These are phyloP conservation scores for Caenorhabditis inopinata DNA, from an alignment of 1,140 invertebrate species.

Conservation along the genomic window DNA sequence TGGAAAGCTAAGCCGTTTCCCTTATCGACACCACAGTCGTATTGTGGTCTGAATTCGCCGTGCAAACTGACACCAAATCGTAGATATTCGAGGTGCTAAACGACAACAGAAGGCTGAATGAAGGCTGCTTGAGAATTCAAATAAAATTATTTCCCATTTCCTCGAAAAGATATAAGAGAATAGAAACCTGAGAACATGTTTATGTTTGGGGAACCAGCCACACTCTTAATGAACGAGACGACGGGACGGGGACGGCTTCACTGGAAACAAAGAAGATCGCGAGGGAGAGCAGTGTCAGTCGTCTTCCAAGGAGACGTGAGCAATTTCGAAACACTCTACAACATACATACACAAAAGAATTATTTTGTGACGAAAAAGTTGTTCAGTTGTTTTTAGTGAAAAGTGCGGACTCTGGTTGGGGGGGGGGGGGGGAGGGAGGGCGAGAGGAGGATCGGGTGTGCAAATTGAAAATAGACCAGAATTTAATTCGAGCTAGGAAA, in stretches of 20 bases:
- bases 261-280: too few relatives aligned
- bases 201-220: background rate
- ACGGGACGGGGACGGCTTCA: too few relatives aligned
- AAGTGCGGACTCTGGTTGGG: too few relatives aligned
- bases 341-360: too few relatives aligned
- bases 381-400: conserved; percentile 4
- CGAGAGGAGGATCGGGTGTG: background rate
- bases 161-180: background rate
- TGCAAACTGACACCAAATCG: background rate
- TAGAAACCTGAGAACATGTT: conserved; percentile 29
- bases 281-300: too few relatives aligned
- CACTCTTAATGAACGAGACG: conserved; percentile 3
- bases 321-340: too few relatives aligned
- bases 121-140: background rate
- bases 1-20: too few relatives aligned
- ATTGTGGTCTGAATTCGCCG: too few relatives aligned
- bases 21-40: background rate
- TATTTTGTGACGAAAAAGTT: too few relatives aligned
- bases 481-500: conserved; percentile 20
- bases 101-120: background rate
- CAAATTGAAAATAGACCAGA: conserved; percentile 24
- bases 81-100: conserved; percentile 2
- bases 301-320: too few relatives aligned
- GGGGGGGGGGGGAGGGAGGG: background rate
- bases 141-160: background rate